Evolutionary conservation across 2,888 invertebrate genomes (phyloP).

Genomic region (Nomada fabriciana): DNA sequence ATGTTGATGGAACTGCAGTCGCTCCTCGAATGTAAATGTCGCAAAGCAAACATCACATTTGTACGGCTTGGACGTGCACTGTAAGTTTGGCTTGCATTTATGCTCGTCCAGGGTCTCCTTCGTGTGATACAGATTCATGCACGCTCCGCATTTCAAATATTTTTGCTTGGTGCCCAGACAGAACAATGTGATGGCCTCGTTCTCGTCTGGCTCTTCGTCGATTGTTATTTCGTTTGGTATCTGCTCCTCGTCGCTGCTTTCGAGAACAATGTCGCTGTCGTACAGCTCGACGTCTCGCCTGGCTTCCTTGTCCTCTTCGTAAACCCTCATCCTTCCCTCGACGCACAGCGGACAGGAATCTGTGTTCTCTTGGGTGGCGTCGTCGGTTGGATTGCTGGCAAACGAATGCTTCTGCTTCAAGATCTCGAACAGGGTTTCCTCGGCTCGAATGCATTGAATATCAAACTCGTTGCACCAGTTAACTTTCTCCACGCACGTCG

Average conservation of each 20-base stretch:
- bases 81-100: constrained; percentile 76
- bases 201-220: constrained; percentile 46
- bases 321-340: constrained; percentile 70
- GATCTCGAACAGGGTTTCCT: constrained; percentile 71
- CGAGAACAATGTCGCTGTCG: constrained; percentile 74
- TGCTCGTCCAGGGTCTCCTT: constrained; percentile 74
- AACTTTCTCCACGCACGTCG: constrained; percentile 73
- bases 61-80: constrained; percentile 73
- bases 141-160: constrained; percentile 77
- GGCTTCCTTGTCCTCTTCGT: constrained; percentile 41
- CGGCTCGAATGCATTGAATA: constrained; percentile 73
- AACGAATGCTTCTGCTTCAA: constrained; percentile 64
- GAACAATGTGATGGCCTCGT: constrained; percentile 61
- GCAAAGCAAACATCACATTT: constrained; percentile 70
- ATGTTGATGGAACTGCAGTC: constrained; percentile 74
- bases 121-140: constrained; percentile 78
- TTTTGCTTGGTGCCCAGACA: constrained; percentile 69
- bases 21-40: constrained; percentile 75
- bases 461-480: constrained; percentile 76
- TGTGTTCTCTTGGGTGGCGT: constrained; percentile 15
- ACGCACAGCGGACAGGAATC: constrained; percentile 74
- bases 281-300: constrained; percentile 58
- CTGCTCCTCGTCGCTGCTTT: constrained; percentile 77
- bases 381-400: constrained; percentile 24
- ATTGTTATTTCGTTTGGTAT: constrained; percentile 55